Conservation (phyloP, 1,140 invertebrate species). For the Eurytemora carolleeae region DNA sequence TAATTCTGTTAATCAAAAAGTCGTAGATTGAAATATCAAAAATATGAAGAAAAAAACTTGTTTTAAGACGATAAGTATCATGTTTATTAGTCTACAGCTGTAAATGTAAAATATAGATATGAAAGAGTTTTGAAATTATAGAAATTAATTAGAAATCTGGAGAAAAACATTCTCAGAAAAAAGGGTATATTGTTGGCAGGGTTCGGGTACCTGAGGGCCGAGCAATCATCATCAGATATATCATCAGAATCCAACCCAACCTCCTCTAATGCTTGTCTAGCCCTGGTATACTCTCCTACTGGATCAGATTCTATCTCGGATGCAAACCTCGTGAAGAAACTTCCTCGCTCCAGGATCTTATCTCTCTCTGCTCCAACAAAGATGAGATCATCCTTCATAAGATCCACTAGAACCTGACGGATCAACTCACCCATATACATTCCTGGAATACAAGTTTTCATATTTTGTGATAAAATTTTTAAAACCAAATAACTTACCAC, state of each 20-base stretch:
- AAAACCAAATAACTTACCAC: slow-evolving; percentile 21
- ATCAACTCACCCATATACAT: slow-evolving; percentile 41
- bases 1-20: too few species aligned
- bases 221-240: slow-evolving; percentile 64
- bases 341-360: slow-evolving; percentile 44
- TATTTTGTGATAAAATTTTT: not conserved
- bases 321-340: slow-evolving; percentile 87
- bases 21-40: too few species aligned
- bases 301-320: slow-evolving; percentile 63
- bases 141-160: too few species aligned
- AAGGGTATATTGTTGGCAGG: too few species aligned
- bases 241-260: slow-evolving; percentile 42
- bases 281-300: slow-evolving; percentile 54
- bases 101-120: too few species aligned
- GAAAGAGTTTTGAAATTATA: too few species aligned
- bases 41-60: too few species aligned
- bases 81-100: too few species aligned
- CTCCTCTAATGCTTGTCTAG: slow-evolving; percentile 64
- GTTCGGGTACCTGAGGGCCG: slow-evolving; percentile 50
- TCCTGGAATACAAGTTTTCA: not conserved
- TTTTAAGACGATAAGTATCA: too few species aligned
- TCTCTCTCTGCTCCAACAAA: slow-evolving; percentile 45
- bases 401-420: slow-evolving; percentile 45
- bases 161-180: too few species aligned
- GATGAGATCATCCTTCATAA: slow-evolving; percentile 51